Percentiles rank a stretch among this genome's conserved stretches.
phyloP scores from a whole-genome alignment of 2,888 invertebrate species.

The Agonopterix subpropinquella region DNA sequence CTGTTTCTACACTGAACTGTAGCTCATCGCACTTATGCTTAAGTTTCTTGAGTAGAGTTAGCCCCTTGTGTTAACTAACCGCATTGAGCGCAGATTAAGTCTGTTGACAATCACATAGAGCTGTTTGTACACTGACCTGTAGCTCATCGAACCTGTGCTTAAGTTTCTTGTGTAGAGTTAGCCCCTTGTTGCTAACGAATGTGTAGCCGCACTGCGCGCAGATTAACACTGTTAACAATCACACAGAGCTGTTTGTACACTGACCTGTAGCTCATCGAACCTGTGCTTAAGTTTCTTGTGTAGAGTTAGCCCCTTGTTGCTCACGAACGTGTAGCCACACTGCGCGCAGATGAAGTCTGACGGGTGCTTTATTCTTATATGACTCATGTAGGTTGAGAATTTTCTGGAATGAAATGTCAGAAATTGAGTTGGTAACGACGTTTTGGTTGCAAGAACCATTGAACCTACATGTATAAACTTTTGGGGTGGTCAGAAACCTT shows the following conservation, averaged over 20 bases:
- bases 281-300: constrained; percentile 23
- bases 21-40: constrained; percentile 18
- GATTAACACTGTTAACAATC: constrained; percentile 15
- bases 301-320: constrained; percentile 21
- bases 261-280: constrained; percentile 11
- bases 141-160: constrained; percentile 17
- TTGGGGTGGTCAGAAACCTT: no score
- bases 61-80: constrained; percentile 22
- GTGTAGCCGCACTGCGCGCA: constrained; percentile 25
- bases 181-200: no score
- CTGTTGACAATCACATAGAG: constrained; percentile 5
- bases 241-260: not conserved
- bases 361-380: constrained; percentile 26
- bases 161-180: constrained; percentile 21
- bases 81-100: constrained; percentile 23
- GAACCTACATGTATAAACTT: no score
- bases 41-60: constrained; percentile 21
- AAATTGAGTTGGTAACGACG: no score
- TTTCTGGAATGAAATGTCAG: constrained; percentile 12
- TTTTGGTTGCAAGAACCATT: no score
- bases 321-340: constrained; percentile 26
- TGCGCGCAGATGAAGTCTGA: constrained; percentile 23
- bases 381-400: constrained; percentile 23
- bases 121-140: not conserved
- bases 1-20: not conserved